Percentiles rank a stretch among this genome's conserved stretches.
Conservation (phyloP, 2,113 vertebrate species). For the Scartelaos histophorus region DNA sequence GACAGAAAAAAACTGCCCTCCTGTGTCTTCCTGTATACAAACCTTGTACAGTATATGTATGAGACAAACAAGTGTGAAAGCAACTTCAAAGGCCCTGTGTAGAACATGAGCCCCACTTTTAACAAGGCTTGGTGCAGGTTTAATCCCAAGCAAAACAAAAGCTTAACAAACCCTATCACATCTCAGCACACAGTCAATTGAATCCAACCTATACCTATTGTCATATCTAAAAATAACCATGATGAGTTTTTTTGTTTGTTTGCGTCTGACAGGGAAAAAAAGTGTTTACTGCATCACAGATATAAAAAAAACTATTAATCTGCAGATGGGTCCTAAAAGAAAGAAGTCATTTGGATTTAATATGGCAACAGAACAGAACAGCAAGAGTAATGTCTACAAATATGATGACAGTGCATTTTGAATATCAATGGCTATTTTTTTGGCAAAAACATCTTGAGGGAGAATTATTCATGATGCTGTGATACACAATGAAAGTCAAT, state of each 20-base stretch:
- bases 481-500: slow-evolving; percentile 42
- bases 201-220: slow-evolving; percentile 42
- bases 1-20: not conserved
- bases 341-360: not conserved
- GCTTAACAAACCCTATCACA: slow-evolving; percentile 39
- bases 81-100: slow-evolving; percentile 2
- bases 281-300: not conserved
- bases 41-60: not conserved
- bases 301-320: not conserved
- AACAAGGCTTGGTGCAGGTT: slow-evolving; percentile 27
- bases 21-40: not conserved
- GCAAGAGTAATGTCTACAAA: not conserved
- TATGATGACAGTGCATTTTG: not conserved
- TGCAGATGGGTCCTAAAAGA: not conserved
- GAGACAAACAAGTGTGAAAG: not conserved
- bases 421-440: not conserved
- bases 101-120: not conserved
- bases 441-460: slow-evolving; percentile 21
- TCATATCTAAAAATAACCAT: slow-evolving; percentile 59
- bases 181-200: slow-evolving; percentile 45
- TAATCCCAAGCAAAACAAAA: slow-evolving; percentile 45
- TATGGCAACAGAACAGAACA: not conserved
- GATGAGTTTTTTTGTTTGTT: not conserved
- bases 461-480: slow-evolving; percentile 22
- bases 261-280: not conserved